Evolutionary conservation across 2,113 vertebrate genomes (phyloP).

Genomic region (Macroglossus sobrinus): DNA sequence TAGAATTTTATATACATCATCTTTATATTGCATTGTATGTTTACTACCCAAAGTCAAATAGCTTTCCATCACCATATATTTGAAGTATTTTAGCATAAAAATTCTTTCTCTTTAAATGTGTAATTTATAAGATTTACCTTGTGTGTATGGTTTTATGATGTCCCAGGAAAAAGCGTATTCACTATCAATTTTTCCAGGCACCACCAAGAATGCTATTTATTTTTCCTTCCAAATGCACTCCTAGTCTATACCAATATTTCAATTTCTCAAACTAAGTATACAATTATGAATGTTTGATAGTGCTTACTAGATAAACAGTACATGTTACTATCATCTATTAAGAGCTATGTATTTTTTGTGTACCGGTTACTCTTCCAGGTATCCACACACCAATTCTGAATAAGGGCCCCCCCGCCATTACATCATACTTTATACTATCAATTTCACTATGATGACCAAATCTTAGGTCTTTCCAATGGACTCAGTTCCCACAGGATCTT

Average conservation of each 20-base stretch:
- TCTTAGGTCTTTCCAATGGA: background rate
- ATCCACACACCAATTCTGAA: background rate
- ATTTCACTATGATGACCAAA: background rate
- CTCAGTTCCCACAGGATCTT: background rate
- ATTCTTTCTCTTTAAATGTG: background rate
- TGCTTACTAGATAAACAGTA: background rate
- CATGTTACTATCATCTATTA: background rate
- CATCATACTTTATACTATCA: background rate
- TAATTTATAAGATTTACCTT: background rate
- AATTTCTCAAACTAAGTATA: background rate
- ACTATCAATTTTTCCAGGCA: background rate
- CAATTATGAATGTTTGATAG: background rate
- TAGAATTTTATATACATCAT: too few relatives aligned
- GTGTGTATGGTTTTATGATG: background rate
- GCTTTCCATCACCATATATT: too few relatives aligned
- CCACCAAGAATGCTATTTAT: background rate
- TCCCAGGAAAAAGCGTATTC: background rate
- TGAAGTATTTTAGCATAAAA: background rate
- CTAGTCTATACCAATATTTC: background rate
- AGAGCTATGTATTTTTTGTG: background rate
- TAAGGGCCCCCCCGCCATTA: background rate
- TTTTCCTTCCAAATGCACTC: background rate
- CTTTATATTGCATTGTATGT: too few relatives aligned
- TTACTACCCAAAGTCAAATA: too few relatives aligned
- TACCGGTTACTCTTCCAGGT: background rate